Percentiles rank a stretch among this genome's conserved stretches.
These are phyloP conservation scores for Pseudomyrmex dendroicus DNA, from an alignment of 1,140 invertebrate genomes.

Conservation along the genomic window DNA sequence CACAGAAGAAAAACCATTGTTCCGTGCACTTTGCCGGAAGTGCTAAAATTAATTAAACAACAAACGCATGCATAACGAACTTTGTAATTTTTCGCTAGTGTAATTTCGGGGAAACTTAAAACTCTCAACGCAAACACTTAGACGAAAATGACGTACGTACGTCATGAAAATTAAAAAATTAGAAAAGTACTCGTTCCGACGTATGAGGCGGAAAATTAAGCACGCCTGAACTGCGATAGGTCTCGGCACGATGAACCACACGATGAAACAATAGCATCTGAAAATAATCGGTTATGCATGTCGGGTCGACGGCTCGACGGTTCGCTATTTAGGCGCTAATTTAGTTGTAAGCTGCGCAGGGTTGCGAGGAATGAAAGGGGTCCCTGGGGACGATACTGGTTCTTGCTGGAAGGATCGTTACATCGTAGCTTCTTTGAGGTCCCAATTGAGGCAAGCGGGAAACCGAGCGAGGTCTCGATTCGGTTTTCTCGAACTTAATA, in stretches of 20 bases:
- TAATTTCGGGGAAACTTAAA: not conserved
- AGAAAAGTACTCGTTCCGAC: not conserved
- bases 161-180: not conserved
- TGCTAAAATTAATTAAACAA: not conserved
- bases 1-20: not conserved
- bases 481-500: constrained; percentile 46
- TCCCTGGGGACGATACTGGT: constrained; percentile 69
- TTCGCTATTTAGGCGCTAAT: constrained; percentile 74
- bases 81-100: not conserved
- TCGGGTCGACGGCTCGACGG: constrained; percentile 37
- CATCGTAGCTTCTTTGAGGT: constrained; percentile 62
- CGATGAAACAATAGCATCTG: constrained; percentile 10
- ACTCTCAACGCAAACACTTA: no score
- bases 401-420: constrained; percentile 50
- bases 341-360: constrained; percentile 71
- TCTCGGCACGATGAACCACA: not conserved
- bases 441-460: constrained; percentile 60
- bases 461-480: constrained; percentile 51
- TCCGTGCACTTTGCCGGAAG: not conserved
- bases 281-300: constrained; percentile 56
- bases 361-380: constrained; percentile 70
- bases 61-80: not conserved
- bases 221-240: not conserved
- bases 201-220: not conserved
- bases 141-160: not conserved